Base-by-base conservation (phyloP, 2,797 vertebrate genomes). In the Naso thynnoides region DNA sequence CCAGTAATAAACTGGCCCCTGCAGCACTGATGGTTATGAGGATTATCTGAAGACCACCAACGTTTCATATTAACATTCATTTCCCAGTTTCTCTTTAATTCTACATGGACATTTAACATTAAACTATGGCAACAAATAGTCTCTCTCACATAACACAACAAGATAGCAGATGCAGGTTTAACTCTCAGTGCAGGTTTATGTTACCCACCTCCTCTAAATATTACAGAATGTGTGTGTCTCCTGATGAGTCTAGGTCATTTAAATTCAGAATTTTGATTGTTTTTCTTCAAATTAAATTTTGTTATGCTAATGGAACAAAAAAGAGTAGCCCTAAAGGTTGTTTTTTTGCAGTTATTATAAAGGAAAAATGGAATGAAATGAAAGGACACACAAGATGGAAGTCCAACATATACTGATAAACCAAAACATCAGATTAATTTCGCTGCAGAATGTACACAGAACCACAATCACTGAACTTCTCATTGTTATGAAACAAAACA, bases 401-500 rank as follows among this genome's bases (percentile, higher is more conserved):
- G 26, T 39, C 39, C n/a, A 50, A 13, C 15, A 44, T 9, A n/a
- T 38, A 36, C 24, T 2, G 47, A 41, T 55, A 55, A 63, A 59
- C 8, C 3, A 14, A 53, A 71, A 44, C 49, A 52, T 36, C 13
- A 38, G 6, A 10, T 6, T 56, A 41, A 72, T 50, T 48, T 52
- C 36, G n/a, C 33, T 49, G 23, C 6, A 63, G 10, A 76, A 31
- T 14, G 33, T n/a, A 31, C 31, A 69, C 26, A 70, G 42, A 15
- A 24, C 14, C 0, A 6, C 6, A 23, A 3, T 65, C 59, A 70
- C 48, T 55, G 61, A 67, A 59, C 36, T 13, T 48, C 41, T 68
- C 27, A 36, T 6, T 60, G 13, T 66, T 75, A 62, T 70, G 0
- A 65, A 47, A 53, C 59, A n/a, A 78, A 70, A 61, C 24, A 53